Conservation (phyloP, 2,888 invertebrate genomes). For the Leptinotarsa haldemani region DNA sequence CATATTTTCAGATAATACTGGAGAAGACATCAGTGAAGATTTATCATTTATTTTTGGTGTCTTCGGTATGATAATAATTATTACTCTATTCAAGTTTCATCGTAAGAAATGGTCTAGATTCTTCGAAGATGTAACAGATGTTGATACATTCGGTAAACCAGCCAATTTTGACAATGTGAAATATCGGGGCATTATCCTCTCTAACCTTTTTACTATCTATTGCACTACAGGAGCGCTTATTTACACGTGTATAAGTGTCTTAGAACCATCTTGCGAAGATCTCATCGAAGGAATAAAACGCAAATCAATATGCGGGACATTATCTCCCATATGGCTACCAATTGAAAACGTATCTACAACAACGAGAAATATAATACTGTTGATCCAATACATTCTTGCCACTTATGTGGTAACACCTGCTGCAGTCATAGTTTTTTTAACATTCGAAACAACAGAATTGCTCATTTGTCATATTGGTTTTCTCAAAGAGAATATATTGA, state of each 20-base stretch:
- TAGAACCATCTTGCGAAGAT: slow-evolving; percentile 29
- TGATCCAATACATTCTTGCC: slow-evolving; percentile 19
- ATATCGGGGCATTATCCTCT: slow-evolving; percentile 27
- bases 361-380: slow-evolving; percentile 28
- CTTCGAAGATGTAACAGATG: slow-evolving; percentile 27
- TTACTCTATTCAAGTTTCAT: slow-evolving; percentile 23
- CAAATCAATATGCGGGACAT: slow-evolving; percentile 35
- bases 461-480: slow-evolving; percentile 33
- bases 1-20: slow-evolving; percentile 31
- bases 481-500: slow-evolving; percentile 31
- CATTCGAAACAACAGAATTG: slow-evolving; percentile 37
- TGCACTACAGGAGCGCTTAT: slow-evolving; percentile 19
- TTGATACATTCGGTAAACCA: slow-evolving; percentile 32
- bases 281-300: slow-evolving; percentile 23
- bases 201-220: slow-evolving; percentile 29
- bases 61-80: slow-evolving; percentile 22
- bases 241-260: slow-evolving; percentile 21
- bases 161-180: slow-evolving; percentile 27
- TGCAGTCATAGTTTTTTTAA: slow-evolving; percentile 30
- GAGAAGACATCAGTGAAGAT: slow-evolving; percentile 40
- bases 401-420: slow-evolving; percentile 17
- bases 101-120: slow-evolving; percentile 31
- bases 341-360: slow-evolving; percentile 25
- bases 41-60: slow-evolving; percentile 35
- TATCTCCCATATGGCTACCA: slow-evolving; percentile 36